Base-by-base conservation (phyloP, 1,140 invertebrate species). In the Galleria mellonella region DNA sequence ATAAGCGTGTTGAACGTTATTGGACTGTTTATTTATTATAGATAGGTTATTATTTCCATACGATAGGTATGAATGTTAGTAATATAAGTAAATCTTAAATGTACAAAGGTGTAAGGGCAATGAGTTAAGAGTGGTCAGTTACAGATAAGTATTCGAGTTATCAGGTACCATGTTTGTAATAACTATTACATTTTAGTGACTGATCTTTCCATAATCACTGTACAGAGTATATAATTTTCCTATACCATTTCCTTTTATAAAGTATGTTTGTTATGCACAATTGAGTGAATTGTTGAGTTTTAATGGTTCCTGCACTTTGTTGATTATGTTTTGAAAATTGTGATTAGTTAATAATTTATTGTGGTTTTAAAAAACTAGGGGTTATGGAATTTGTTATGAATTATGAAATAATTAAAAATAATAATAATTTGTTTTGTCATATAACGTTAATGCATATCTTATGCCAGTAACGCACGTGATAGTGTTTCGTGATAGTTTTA, bases 381-480 rank as follows among this genome's bases (percentile, higher is more conserved):
- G 77, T 79, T 74, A 79, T 53, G 81, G 81, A 75, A 17, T 56
- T 65, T 56, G 60, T 71, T 73, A 72, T 55, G 17, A 23, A 23
- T 3, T 23, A 23, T 3, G 2, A 64, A 70, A 43, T 68, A 57
- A 58, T 62, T 59, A 51, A 51, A 42, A 50, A 46, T 62, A 56
- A 42, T 58, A 55, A 54, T 43, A 58, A 55, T 60, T 66, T 69
- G 65, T 72, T 76, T 72, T 62, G 39, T 59, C 50, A 50, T 65
- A 71, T 72, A 71, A 68, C 65, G 55, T 74, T 75, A 61, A 81
- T 51, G 75, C 76, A 84, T 82, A 81, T 83, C 60, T 70, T 66
- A 81, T 75, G 78, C 71, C 69, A 74, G 72, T 74, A 82, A 79
- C 65, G 72, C 78, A 81, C 78, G 76, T 73, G 75, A 81, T 82